Conservation (phyloP, 2,113 vertebrate genomes). For the Cyprinodon tularosa region DNA sequence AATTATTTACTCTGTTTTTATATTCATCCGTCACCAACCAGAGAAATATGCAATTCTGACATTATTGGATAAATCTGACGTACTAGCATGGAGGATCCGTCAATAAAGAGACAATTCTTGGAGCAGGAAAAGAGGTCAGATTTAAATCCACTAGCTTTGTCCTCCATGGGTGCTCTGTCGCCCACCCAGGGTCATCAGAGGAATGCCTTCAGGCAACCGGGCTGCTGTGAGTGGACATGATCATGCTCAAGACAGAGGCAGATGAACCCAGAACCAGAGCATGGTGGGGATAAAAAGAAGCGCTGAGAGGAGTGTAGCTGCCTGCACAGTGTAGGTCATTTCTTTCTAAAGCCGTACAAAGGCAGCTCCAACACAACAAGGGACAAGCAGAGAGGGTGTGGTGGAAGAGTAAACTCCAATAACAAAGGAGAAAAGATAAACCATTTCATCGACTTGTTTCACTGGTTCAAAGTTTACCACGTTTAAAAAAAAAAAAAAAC, state of each 20-base stretch:
- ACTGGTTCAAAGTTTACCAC: background rate
- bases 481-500: constrained; percentile 3
- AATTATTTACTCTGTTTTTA: constrained; percentile 14
- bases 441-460: background rate
- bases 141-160: constrained; percentile 39
- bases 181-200: constrained; percentile 57
- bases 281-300: constrained; percentile 20
- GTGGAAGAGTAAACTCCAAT: constrained; percentile 10
- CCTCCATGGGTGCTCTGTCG: constrained; percentile 38
- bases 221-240: constrained; percentile 69
- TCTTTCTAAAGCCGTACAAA: constrained; percentile 62
- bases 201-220: constrained; percentile 60
- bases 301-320: constrained; percentile 31
- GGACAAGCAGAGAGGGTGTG: constrained; percentile 21
- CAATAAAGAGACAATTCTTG: constrained; percentile 43
- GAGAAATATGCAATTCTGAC: constrained; percentile 25
- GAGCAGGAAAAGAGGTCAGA: constrained; percentile 58
- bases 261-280: constrained; percentile 22
- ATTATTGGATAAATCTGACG: constrained; percentile 28
- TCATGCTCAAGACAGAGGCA: constrained; percentile 33
- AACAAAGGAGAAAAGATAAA: constrained; percentile 16
- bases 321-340: constrained; percentile 38
- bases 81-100: constrained; percentile 11
- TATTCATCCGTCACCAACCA: background rate
- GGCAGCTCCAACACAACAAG: constrained; percentile 43